phyloP scores from a whole-genome alignment of 2,888 invertebrate species.

The Gonocerus acuteangulatus region DNA sequence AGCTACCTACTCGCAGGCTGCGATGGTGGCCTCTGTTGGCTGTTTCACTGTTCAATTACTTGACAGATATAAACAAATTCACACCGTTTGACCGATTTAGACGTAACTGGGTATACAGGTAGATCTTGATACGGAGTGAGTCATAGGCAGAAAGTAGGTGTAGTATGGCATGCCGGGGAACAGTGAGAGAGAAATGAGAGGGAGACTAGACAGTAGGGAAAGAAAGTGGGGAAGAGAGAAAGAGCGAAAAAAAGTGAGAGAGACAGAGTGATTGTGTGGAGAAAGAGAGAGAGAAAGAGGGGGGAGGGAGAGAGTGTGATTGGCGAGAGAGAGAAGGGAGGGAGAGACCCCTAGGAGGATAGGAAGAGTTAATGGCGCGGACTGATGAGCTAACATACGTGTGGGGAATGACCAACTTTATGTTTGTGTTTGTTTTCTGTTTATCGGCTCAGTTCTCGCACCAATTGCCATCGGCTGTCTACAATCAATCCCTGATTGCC shows the following conservation, averaged over 20 bases:
- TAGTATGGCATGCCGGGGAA: neutral
- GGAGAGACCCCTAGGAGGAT: neutral
- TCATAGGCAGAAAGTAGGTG: neutral
- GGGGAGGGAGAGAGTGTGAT: neutral
- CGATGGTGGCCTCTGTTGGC: no score
- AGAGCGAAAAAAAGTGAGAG: neutral
- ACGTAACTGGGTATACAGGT: no score
- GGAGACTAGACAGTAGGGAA: neutral
- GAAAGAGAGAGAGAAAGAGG: conserved; percentile 3
- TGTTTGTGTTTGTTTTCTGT: no score
- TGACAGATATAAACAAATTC: no score
- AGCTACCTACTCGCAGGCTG: no score
- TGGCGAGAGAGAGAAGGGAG: neutral
- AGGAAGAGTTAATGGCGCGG: neutral
- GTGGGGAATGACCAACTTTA: neutral
- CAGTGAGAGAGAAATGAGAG: neutral
- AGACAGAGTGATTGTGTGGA: neutral
- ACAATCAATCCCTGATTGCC: no score
- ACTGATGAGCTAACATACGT: neutral
- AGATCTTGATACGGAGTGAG: neutral
- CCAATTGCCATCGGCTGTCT: no score
- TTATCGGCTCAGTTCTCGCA: no score
- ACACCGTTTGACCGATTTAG: no score
- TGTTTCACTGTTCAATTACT: no score
- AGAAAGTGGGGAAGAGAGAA: neutral